Percentiles rank a stretch among this genome's conserved stretches.
These are phyloP conservation scores for Hybognathus amarus DNA, from an alignment of 2,797 vertebrate species.

Conservation along the genomic window DNA sequence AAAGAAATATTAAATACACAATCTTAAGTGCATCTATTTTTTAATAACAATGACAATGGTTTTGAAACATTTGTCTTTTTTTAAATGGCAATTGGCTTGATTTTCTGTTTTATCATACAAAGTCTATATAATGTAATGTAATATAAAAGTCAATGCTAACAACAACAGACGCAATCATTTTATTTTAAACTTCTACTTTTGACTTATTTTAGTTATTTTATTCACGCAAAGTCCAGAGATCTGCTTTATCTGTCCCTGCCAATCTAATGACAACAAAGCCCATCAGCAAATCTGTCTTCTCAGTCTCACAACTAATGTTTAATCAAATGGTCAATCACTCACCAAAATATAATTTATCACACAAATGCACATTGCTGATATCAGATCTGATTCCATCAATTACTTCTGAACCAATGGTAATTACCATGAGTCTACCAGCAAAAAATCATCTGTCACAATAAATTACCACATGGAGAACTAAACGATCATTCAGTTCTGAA, in stretches of 20 bases:
- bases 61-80: neutral
- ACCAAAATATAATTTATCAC: neutral
- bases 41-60: neutral
- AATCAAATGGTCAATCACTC: neutral
- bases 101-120: neutral
- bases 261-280: neutral
- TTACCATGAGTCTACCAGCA: neutral
- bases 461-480: neutral
- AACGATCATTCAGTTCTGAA: conserved; percentile 17
- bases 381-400: neutral
- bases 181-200: neutral
- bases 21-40: too few relatives aligned
- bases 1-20: neutral
- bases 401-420: neutral
- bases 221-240: neutral
- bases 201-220: neutral
- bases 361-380: neutral
- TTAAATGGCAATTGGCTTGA: neutral
- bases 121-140: too few relatives aligned
- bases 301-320: neutral
- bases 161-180: neutral
- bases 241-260: neutral
- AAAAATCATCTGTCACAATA: neutral
- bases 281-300: conserved; percentile 1
- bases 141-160: neutral